Evolutionary conservation across 2,888 invertebrate genomes (phyloP).

Genomic region (Mamestra brassicae): DNA sequence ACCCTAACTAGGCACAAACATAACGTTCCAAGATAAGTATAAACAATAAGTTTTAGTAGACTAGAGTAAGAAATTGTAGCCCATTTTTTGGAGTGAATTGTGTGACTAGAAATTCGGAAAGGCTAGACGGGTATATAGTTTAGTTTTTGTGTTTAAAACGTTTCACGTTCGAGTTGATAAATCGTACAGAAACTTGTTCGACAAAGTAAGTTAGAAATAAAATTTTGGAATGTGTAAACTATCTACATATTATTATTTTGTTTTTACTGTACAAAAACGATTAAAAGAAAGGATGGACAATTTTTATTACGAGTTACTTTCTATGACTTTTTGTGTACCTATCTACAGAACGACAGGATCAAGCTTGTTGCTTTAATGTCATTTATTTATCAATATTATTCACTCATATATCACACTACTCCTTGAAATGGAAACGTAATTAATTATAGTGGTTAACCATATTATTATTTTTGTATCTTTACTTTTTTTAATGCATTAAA

Average conservation of each 20-base stretch:
- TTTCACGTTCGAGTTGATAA: neutral
- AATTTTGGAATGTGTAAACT: neutral
- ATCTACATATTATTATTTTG: neutral
- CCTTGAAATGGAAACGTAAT: too few species aligned
- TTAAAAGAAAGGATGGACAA: neutral
- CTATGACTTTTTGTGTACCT: neutral
- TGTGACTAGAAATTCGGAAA: constrained; percentile 15
- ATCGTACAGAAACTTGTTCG: neutral
- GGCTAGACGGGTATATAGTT: neutral
- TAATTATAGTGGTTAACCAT: too few species aligned
- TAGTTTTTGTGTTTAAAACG: constrained; percentile 3
- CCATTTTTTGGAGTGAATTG: constrained; percentile 20
- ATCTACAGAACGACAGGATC: neutral
- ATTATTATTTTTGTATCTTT: too few species aligned
- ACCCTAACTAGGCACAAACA: constrained; percentile 24
- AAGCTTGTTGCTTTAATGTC: neutral
- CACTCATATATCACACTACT: too few species aligned
- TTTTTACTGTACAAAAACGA: neutral
- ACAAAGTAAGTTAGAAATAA: neutral
- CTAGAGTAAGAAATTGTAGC: constrained; percentile 9
- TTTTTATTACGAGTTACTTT: neutral
- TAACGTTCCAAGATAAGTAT: constrained; percentile 25
- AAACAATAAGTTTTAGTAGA: constrained; percentile 30
- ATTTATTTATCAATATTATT: too few species aligned
- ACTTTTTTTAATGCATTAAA: too few species aligned